Evolutionary conservation across 2,888 invertebrate species (phyloP), one percentile per base, ranked within the genome.

Genomic region (Erebia ligea): DNA sequence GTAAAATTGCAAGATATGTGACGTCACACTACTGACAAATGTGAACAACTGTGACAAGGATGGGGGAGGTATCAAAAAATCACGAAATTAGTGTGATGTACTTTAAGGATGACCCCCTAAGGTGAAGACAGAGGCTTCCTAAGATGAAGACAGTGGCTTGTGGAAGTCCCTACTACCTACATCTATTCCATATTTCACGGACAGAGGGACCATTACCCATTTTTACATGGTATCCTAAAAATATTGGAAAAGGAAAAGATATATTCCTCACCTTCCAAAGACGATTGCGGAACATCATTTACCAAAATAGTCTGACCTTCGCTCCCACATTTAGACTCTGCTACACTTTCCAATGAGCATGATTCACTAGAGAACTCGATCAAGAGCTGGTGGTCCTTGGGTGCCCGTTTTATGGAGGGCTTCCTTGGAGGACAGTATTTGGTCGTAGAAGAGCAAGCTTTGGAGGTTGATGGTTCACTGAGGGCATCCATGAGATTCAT

Each of bases 281-380:
- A 77, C 19, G 86, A n/a, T 40, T 77, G 77, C 0, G 68, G 75
- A 4, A 82, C 45, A 17, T 80, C 82, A 0, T 78, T 73, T 4
- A 67, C 69, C 8, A 86, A 69, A 48, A 83, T 75, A 70, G 82
- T 83, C 71, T 88, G 86, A 2, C 80, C 80, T 57, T 87, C 86
- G 52, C 82, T 84, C 15, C 77, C 79, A 54, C 56, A 78, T 42
- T 79, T 83, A 0, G 45, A 67, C 15, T 77, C 75, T 6, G 80
- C 81, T 11, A 91, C 80, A 73, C 89, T 91, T 65, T 90, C 91
- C 0, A 86, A 83, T 0, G 91, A 90, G 42, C 84, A 81, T 0
- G 91, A 89, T 0, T 83, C 70, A 72, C 88, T 91, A 0, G 92
- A 92, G 77, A 92, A 91, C 0, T 80, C 79, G 67, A 92, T 92